Percentiles rank a stretch among this genome's conserved stretches.
Evolutionary conservation across 2,113 vertebrate genomes (phyloP).

Genomic region (Scytalopus superciliaris): DNA sequence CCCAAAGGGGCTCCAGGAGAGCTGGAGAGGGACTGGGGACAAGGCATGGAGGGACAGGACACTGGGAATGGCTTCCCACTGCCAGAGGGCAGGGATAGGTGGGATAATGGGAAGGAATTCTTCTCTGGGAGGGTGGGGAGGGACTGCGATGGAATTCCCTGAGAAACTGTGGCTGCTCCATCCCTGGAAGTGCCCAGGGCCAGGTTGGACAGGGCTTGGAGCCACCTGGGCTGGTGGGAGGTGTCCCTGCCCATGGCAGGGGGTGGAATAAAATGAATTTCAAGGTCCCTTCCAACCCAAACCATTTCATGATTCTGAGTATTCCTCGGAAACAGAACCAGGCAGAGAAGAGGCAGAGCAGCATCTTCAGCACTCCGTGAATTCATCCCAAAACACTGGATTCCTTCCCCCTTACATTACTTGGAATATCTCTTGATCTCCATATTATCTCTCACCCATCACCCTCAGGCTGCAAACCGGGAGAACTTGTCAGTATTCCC

Average conservation of each 20-base stretch:
- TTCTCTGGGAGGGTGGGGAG: background rate
- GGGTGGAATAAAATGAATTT: accelerated
- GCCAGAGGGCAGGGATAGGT: background rate
- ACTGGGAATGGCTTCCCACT: background rate
- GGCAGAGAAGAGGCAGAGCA: background rate
- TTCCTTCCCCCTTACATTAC: background rate
- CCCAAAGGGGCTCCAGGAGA: background rate
- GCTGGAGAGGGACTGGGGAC: background rate
- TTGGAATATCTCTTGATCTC: background rate
- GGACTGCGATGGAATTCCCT: background rate
- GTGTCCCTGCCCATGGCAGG: background rate
- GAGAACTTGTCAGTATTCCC: accelerated
- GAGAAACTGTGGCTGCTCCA: background rate
- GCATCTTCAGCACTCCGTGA: accelerated
- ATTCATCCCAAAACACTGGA: accelerated
- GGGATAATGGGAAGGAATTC: background rate
- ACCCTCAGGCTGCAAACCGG: background rate
- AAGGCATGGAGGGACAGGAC: background rate
- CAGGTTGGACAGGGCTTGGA: background rate
- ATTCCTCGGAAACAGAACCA: background rate
- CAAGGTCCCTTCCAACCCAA: background rate
- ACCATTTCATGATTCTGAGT: background rate
- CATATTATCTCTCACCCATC: background rate
- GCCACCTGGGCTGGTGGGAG: background rate
- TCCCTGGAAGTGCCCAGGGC: background rate